Base-by-base conservation (phyloP, 2,888 invertebrate species). In the Diaperis boleti region DNA sequence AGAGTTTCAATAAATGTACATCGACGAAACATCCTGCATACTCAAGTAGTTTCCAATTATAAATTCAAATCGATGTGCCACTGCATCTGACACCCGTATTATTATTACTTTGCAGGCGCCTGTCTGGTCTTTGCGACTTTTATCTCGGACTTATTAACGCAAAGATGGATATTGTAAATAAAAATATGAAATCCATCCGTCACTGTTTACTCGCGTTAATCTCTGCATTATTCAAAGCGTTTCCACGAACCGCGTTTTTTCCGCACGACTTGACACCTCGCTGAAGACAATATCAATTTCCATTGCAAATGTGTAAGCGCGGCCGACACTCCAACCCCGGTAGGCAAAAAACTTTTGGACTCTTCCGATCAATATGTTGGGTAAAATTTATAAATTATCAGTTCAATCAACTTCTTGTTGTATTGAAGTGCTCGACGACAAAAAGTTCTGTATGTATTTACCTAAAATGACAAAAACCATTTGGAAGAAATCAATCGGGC, bases 41-140 rank as follows among this genome's bases (percentile, higher is more conserved):
- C n/a, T 39, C 15, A 13, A 39, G 14, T 8, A 13, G 11, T 15
- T 15, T 3, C n/a, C 15, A 45, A 26, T 45, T 45, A 22, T 22
- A 45, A 45, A 45, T 45, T 45, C 15, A 26, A 26, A 45, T 45
- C 45, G 13, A 29, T 13, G 13, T 1, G 45, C 26, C 45, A 26
- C 26, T 45, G 26, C 45, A 45, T 18, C 14, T 47, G 29, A 47
- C 47, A 31, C 47, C 17, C 13, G n/a, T 35, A 49, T 33, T n/a
- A 18, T 49, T 33, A 49, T 35, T 35, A 33, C 17, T 10, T 35
- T 33, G 33, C 33, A 33, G 49, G 49, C 49, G 49, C 33, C 49
- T 49, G 49, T 49, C 49, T 49, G 33, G 8, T 33, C 18, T 33
- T 33, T 13, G n/a, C 29, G 11, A n/a, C 29, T 49, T 49, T 47